Evolutionary conservation across 2,797 vertebrate species (phyloP).

Genomic region (Argentina silus): DNA sequence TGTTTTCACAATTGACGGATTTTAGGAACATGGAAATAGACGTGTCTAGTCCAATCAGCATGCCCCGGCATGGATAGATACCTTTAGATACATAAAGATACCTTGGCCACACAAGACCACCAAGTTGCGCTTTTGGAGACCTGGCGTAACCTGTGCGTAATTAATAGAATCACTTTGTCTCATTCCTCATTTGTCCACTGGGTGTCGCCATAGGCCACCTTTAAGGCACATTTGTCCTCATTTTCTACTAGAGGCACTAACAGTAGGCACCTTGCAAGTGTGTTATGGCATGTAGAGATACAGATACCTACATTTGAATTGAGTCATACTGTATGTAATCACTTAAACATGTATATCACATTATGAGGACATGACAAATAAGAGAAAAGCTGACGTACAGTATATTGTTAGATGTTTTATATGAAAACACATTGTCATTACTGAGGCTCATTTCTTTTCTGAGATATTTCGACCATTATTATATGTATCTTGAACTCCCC

Average conservation of each 20-base stretch:
- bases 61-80: no score
- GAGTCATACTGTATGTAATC: background rate
- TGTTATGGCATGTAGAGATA: background rate
- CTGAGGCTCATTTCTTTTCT: no score
- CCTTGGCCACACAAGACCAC: no score
- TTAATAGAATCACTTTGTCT: background rate
- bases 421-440: no score
- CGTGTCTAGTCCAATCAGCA: constrained; percentile 25
- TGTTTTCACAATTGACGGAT: background rate
- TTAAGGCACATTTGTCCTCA: background rate
- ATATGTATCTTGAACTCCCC: background rate
- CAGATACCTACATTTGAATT: background rate
- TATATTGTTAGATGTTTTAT: no score
- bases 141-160: constrained; percentile 41
- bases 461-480: no score
- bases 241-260: no score
- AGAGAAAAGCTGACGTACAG: no score
- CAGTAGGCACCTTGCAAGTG: background rate
- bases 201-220: constrained; percentile 56
- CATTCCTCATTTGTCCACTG: background rate
- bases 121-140: constrained; percentile 17
- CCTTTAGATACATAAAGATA: no score
- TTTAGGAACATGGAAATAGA: background rate
- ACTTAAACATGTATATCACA: no score
- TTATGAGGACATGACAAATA: no score